phyloP scores from a whole-genome alignment of 2,113 vertebrate genomes.

The Calyptommatus sinebrachiatus region DNA sequence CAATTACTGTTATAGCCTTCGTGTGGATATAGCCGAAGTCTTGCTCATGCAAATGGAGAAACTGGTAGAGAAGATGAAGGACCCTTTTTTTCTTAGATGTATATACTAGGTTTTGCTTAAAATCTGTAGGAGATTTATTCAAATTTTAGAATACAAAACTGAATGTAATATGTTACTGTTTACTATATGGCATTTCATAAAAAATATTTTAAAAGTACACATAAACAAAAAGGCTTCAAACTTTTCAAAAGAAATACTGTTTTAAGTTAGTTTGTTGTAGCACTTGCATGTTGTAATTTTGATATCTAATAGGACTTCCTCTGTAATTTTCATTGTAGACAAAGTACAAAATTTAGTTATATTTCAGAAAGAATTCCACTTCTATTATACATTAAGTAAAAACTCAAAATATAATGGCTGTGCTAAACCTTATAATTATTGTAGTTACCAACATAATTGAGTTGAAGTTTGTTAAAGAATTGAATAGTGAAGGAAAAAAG shows the following conservation, averaged over 20 bases:
- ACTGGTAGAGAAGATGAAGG: background rate
- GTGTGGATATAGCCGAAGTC: no score
- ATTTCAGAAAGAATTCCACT: conserved; percentile 46
- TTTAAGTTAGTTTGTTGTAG: conserved; percentile 25
- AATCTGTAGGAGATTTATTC: background rate
- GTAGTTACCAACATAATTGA: conserved; percentile 61
- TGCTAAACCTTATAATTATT: conserved; percentile 66
- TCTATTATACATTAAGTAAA: conserved; percentile 56
- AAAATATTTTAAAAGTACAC: background rate
- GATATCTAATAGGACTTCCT: conserved; percentile 15
- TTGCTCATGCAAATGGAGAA: background rate
- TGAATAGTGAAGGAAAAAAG: conserved; percentile 38
- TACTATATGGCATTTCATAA: background rate
- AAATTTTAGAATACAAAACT: background rate
- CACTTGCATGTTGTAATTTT: background rate
- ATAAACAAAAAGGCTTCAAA: background rate
- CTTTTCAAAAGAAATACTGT: background rate
- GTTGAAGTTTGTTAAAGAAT: conserved; percentile 56
- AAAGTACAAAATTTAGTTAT: conserved; percentile 49
- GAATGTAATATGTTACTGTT: background rate
- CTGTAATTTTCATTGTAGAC: conserved; percentile 36
- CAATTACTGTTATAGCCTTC: no score
- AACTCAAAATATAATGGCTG: conserved; percentile 59
- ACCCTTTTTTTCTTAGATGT: background rate
- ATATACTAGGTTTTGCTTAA: no score